Evolutionary conservation across 1,140 invertebrate genomes (phyloP), one percentile per base, ranked within the genome.

Genomic region (Zaprionus davidi): DNA sequence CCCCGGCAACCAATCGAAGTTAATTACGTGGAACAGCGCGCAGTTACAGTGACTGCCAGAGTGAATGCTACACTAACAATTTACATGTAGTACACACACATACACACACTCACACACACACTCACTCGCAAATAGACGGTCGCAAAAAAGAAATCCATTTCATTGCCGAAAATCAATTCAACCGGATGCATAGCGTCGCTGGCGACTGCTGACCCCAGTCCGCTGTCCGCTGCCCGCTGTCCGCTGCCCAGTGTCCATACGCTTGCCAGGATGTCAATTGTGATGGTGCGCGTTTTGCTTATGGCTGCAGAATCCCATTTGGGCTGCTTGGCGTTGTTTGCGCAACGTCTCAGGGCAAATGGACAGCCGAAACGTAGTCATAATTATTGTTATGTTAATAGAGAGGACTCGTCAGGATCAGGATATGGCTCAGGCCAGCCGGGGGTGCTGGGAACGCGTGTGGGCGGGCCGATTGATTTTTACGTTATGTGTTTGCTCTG

Each of bases 381-480:
- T 87, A 87, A 87, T 87, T 87, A 84, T 87, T 87, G 85, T 87
- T 87, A 90, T 90, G 84, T 84, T 87, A 87, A 87, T 87, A 71
- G 72, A 34, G 49, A 67, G 41, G 49, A 41, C 22, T 59, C 38
- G 56, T 31, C 58, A 26, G 38, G 28, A 2, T 44, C 24, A 36
- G 65, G 53, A 57, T 38, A 28, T 49, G 59, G 67, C 34, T 34
- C n/a, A 15, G 41, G 7, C n/a, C 41, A 13, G 34, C 62, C 36
- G 57, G 84, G 83, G 66, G 82, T 76, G 76, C 78, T 69, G 41
- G 2, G n/a, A 9, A 11, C 53, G 56, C 58, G 15, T 4, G 73
- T 55, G 49, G 15, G 13, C n/a, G 71, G 71, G 56, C 71, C 84
- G 9, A 83, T 88, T 73, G 81, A 65, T 84, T 82, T 77, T 55